Percentiles rank a stretch among this genome's conserved stretches.
phyloP scores from a whole-genome alignment of 1,140 invertebrate genomes.

The Meteorus sp. region DNA sequence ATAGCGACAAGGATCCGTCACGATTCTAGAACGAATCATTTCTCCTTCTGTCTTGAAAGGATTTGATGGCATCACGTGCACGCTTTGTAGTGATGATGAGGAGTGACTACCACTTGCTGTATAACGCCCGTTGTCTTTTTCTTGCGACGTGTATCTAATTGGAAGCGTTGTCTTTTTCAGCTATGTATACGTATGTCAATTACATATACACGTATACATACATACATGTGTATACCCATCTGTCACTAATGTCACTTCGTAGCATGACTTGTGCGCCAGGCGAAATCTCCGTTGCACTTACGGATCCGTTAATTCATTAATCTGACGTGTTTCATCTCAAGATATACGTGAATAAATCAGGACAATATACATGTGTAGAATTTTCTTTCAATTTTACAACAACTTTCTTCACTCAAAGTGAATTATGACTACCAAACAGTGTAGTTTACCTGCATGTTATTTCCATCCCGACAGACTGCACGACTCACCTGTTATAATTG shows the following conservation, averaged over 20 bases:
- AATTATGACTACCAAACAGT: too few relatives aligned
- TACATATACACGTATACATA: background rate
- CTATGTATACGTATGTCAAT: constrained; percentile 5
- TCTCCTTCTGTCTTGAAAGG: too few relatives aligned
- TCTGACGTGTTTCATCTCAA: background rate
- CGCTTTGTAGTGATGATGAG: constrained; percentile 18
- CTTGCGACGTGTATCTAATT: constrained; percentile 32
- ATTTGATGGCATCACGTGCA: constrained; percentile 25
- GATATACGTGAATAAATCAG: background rate
- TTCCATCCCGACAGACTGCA: too few relatives aligned
- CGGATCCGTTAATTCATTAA: background rate
- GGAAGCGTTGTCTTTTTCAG: constrained; percentile 18
- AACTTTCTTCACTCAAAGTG: too few relatives aligned
- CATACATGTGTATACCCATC: background rate
- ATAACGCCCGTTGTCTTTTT: constrained; percentile 25
- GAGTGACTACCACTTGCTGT: too few relatives aligned
- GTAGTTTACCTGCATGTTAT: too few relatives aligned
- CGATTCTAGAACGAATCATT: constrained; percentile 28
- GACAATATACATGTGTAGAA: too few relatives aligned
- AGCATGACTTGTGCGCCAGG: constrained; percentile 4
- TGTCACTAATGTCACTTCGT: constrained; percentile 18
- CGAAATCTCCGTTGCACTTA: background rate
- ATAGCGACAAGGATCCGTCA: constrained; percentile 22
- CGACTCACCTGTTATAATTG: too few relatives aligned
- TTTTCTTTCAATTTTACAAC: too few relatives aligned